Percentiles rank a stretch among this genome's conserved stretches.
Conservation (phyloP, 2,113 vertebrate species). For the Aythya baeri region DNA sequence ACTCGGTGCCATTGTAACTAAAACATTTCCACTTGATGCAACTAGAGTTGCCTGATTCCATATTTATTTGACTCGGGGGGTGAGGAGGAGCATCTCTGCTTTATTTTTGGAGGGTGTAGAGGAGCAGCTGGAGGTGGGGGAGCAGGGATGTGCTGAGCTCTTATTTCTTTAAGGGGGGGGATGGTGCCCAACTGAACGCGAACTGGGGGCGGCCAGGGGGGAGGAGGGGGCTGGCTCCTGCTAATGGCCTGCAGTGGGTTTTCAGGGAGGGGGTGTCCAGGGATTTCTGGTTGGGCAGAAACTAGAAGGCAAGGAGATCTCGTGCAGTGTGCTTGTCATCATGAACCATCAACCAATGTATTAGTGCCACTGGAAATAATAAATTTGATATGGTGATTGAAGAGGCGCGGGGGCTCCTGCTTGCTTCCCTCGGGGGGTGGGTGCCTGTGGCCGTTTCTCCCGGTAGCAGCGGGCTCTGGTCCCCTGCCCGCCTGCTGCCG, state of each 20-base stretch:
- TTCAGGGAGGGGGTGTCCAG: background rate
- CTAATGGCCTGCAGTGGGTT: background rate
- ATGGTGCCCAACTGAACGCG: background rate
- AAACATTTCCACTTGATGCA: slow-evolving; percentile 52
- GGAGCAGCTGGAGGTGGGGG: background rate
- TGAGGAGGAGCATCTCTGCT: background rate
- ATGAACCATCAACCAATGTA: slow-evolving; percentile 69
- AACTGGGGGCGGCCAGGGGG: background rate
- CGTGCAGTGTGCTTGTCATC: slow-evolving; percentile 51
- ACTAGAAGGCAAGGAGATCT: background rate
- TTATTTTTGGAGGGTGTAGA: background rate
- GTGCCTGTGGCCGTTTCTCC: too few species aligned
- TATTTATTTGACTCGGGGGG: slow-evolving; percentile 73
- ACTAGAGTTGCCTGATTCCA: slow-evolving; percentile 19
- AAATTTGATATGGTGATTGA: slow-evolving; percentile 70
- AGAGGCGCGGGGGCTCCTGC: background rate
- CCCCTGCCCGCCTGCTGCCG: too few species aligned
- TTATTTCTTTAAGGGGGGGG: background rate
- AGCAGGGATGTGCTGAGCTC: background rate
- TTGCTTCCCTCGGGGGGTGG: too few species aligned
- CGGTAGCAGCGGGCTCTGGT: too few species aligned
- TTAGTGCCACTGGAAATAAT: slow-evolving; percentile 79
- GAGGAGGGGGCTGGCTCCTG: slow-evolving; percentile 13
- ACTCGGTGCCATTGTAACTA: slow-evolving; percentile 56
- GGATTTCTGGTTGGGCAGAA: background rate